A percentile compares a stretch with the other conserved stretches of the same genome.
Conservation (phyloP, 2,113 vertebrate genomes). For the Stegastes partitus region DNA sequence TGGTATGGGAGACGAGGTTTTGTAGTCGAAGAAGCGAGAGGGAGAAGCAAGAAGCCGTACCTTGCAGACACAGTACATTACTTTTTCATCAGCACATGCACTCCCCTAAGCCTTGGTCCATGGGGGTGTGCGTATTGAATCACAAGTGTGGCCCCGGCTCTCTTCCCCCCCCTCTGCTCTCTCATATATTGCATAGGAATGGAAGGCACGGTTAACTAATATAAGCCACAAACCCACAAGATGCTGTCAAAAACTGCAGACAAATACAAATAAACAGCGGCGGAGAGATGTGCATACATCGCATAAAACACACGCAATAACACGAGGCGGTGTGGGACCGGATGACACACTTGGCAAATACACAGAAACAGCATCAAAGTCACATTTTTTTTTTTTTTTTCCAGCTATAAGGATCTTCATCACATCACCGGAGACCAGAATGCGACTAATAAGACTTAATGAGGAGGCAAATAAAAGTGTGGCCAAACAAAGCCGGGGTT, state of each 20-base stretch:
- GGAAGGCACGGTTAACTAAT: conserved; percentile 53
- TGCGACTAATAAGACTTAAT: conserved; percentile 60
- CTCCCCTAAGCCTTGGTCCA: conserved; percentile 80
- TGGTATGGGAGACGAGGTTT: conserved; percentile 65
- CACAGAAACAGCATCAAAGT: conserved; percentile 52
- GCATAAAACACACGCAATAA: conserved; percentile 43
- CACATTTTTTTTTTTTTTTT: no score
- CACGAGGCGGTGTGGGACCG: conserved; percentile 4
- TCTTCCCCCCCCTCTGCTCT: conserved; percentile 62
- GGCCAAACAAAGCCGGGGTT: conserved; percentile 56
- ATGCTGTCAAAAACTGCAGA: conserved; percentile 60
- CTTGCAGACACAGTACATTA: conserved; percentile 86
- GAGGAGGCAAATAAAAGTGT: conserved; percentile 55
- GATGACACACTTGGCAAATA: not conserved
- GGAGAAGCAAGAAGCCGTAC: conserved; percentile 73
- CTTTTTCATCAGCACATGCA: conserved; percentile 86
- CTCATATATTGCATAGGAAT: conserved; percentile 72
- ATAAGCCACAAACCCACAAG: conserved; percentile 53
- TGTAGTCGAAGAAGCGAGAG: conserved; percentile 67
- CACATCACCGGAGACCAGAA: conserved; percentile 35
- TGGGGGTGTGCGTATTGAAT: conserved; percentile 77
- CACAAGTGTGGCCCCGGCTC: conserved; percentile 72
- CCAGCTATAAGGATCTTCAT: conserved; percentile 36
- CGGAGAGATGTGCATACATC: conserved; percentile 45
- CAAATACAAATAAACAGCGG: conserved; percentile 59